Percentiles rank a stretch among this genome's conserved stretches.
Evolutionary conservation across 2,888 invertebrate genomes (phyloP).

Genomic region (Lapara coniferarum): DNA sequence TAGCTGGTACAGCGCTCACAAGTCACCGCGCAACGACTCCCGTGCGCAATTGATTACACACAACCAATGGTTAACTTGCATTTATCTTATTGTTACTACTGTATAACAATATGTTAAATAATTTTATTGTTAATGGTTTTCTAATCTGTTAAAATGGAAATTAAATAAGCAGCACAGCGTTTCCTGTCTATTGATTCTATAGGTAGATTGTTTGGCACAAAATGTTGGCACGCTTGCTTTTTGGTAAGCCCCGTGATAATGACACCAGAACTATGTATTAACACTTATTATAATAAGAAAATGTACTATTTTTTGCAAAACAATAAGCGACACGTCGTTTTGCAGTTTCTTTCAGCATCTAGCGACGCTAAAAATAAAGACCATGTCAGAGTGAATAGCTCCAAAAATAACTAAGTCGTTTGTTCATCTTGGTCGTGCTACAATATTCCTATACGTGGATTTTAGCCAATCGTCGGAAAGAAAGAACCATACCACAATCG

Average conservation of each 20-base stretch:
- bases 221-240: too few relatives aligned
- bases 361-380: neutral
- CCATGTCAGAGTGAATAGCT: neutral
- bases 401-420: neutral
- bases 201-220: neutral
- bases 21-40: conserved; percentile 28
- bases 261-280: too few relatives aligned
- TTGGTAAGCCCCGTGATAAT: too few relatives aligned
- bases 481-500: too few relatives aligned
- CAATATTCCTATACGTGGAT: too few relatives aligned
- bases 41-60: conserved; percentile 71
- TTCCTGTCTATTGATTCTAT: neutral
- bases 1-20: neutral
- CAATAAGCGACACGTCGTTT: neutral
- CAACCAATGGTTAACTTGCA: conserved; percentile 53
- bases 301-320: neutral
- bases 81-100: conserved; percentile 37
- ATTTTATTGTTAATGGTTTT: too few relatives aligned
- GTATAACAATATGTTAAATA: neutral
- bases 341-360: neutral
- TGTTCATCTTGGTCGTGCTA: too few relatives aligned
- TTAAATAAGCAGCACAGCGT: too few relatives aligned
- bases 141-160: too few relatives aligned
- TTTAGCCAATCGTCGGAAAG: too few relatives aligned
- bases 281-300: too few relatives aligned